Conservation (phyloP, 2,888 invertebrate species). For the Lasioglossum vierecki region DNA sequence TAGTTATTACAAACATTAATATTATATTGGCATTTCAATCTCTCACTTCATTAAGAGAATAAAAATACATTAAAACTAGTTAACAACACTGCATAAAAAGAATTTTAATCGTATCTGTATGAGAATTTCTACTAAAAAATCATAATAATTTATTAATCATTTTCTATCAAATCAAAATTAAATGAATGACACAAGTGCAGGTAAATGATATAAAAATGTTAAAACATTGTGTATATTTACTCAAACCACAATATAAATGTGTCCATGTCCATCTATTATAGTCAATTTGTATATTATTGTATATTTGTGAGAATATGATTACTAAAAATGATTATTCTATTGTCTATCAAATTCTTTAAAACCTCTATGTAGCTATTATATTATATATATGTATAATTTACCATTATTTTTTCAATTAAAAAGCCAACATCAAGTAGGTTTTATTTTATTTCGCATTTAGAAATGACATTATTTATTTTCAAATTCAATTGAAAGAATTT, state of each 20-base stretch:
- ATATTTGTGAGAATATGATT: constrained; percentile 43
- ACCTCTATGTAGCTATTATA: background rate
- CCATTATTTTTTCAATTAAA: background rate
- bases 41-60: constrained; percentile 1
- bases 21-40: constrained; percentile 6
- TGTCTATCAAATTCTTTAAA: background rate
- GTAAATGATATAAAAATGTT: constrained; percentile 24
- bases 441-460: background rate
- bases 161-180: constrained; percentile 26
- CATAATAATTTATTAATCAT: constrained; percentile 15
- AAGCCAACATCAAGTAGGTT: background rate
- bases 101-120: constrained; percentile 26
- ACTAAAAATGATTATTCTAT: background rate
- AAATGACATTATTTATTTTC: background rate
- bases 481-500: background rate
- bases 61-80: constrained; percentile 34
- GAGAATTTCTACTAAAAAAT: constrained; percentile 9
- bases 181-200: constrained; percentile 1
- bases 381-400: background rate
- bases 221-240: constrained; percentile 15
- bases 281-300: constrained; percentile 50
- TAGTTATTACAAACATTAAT: constrained; percentile 5
- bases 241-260: constrained; percentile 18
- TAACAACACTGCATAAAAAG: constrained; percentile 41
- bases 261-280: constrained; percentile 32